phyloP scores from a whole-genome alignment of 2,797 vertebrate genomes.

The Carcharodon carcharias region DNA sequence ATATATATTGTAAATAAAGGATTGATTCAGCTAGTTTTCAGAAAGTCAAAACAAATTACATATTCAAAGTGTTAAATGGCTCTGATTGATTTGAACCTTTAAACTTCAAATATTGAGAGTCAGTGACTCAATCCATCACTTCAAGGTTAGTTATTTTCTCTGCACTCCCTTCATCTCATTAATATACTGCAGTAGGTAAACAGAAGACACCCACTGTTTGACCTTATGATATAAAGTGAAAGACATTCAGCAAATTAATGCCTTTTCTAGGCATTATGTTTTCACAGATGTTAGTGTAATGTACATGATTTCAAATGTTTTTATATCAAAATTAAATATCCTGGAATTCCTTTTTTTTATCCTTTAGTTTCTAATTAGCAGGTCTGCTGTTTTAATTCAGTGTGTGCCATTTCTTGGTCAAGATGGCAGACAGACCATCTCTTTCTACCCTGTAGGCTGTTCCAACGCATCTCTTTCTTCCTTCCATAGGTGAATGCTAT shows the following conservation, averaged over 20 bases:
- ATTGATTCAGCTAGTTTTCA: background rate
- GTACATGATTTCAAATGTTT: background rate
- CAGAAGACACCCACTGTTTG: background rate
- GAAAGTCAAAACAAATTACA: background rate
- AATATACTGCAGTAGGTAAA: background rate
- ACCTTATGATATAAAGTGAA: background rate
- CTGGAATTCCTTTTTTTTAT: background rate
- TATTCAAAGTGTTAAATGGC: background rate
- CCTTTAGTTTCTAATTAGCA: background rate
- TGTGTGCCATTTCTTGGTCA: background rate
- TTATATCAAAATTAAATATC: background rate
- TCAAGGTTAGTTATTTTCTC: background rate
- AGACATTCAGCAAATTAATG: background rate
- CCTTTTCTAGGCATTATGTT: background rate
- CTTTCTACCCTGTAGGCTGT: background rate
- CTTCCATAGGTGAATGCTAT: background rate
- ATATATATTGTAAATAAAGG: background rate
- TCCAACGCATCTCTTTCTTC: background rate
- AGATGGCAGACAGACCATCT: background rate
- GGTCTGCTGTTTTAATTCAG: background rate
- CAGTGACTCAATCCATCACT: constrained; percentile 1
- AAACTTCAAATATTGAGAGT: background rate
- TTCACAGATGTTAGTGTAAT: background rate
- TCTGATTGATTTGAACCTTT: background rate
- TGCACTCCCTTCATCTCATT: background rate